A percentile compares a stretch with the other conserved stretches of the same genome.
phyloP scores from a whole-genome alignment of 1,140 invertebrate genomes.

The Maniola jurtina region DNA sequence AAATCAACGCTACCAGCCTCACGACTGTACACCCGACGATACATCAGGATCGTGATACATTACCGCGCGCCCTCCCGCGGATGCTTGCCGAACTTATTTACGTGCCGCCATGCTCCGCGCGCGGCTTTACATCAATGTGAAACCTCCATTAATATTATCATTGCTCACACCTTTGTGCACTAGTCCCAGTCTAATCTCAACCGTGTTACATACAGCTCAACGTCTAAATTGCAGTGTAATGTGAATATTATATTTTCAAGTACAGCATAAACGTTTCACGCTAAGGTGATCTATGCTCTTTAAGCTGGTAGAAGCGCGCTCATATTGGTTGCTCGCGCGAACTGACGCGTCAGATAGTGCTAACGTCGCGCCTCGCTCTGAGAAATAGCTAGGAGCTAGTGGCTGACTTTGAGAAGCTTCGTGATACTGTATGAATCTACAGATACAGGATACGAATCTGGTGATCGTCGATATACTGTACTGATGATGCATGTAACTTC shows the following conservation, averaged over 20 bases:
- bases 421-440: too few species aligned
- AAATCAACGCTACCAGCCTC: slow-evolving; percentile 27
- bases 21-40: slow-evolving; percentile 17
- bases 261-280: slow-evolving; percentile 38
- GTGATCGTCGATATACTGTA: too few species aligned
- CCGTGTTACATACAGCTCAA: not conserved
- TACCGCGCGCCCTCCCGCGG: slow-evolving; percentile 8
- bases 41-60: slow-evolving; percentile 24
- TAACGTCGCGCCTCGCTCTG: not conserved
- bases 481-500: too few species aligned
- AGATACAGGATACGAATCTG: too few species aligned
- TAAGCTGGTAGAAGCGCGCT: slow-evolving; percentile 3
- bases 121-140: slow-evolving; percentile 12
- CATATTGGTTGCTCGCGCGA: slow-evolving; percentile 13
- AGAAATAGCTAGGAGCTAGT: not conserved
- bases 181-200: not conserved
- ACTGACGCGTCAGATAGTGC: slow-evolving; percentile 18
- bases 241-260: not conserved
- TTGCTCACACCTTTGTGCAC: slow-evolving; percentile 20
- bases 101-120: slow-evolving; percentile 19
- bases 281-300: slow-evolving; percentile 32
- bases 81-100: slow-evolving; percentile 17
- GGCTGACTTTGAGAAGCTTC: not conserved
- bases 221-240: not conserved
- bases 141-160: slow-evolving; percentile 17